Conservation (phyloP, 2,888 invertebrate species). For the Agrotis exclamationis region DNA sequence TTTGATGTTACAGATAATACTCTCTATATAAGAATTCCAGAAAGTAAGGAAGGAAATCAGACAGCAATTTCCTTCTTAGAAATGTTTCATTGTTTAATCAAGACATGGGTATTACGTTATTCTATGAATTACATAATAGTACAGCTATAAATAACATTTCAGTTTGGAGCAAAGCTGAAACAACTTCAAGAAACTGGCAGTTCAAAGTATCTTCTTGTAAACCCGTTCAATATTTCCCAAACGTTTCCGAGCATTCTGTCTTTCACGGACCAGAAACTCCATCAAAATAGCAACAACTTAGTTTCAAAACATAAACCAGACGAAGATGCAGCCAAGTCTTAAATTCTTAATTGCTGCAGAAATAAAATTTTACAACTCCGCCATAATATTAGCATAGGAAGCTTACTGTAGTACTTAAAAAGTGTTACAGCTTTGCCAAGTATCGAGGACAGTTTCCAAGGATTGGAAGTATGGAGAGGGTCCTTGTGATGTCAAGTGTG, state of each 20-base stretch:
- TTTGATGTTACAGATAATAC: conserved; percentile 28
- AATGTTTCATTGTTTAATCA: conserved; percentile 9
- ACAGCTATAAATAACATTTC: too few species aligned
- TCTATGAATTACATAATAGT: neutral
- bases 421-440: conserved; percentile 43
- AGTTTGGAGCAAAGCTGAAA: neutral
- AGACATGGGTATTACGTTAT: neutral
- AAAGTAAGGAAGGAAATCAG: neutral
- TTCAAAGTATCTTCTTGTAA: neutral
- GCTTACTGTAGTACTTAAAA: conserved; percentile 41
- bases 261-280: conserved; percentile 18
- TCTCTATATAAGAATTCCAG: conserved; percentile 7
- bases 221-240: neutral
- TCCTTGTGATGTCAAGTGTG: conserved; percentile 54
- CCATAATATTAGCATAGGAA: conserved; percentile 54
- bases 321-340: conserved; percentile 37
- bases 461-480: conserved; percentile 42
- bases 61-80: neutral
- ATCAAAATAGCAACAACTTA: conserved; percentile 30
- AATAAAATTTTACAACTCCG: conserved; percentile 42
- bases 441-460: conserved; percentile 54
- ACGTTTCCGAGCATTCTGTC: conserved; percentile 14
- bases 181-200: neutral
- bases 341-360: conserved; percentile 37
- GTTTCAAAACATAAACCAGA: conserved; percentile 40